Conservation (phyloP, 2,113 vertebrate species). For the Perca schrenkii region DNA sequence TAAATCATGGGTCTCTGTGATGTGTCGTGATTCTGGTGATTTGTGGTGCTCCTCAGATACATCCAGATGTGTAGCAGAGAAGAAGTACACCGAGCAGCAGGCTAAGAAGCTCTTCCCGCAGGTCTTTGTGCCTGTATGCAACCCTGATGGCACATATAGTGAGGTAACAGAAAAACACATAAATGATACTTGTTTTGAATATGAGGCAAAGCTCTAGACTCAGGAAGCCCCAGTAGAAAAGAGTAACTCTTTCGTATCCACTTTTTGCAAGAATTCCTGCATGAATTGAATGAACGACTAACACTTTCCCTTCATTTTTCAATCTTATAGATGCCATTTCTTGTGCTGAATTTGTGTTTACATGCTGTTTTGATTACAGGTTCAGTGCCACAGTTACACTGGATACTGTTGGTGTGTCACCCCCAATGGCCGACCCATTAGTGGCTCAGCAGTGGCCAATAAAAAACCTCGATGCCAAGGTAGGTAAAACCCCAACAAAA, state of each 20-base stretch:
- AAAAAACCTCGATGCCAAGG: conserved; percentile 97
- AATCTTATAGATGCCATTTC: not conserved
- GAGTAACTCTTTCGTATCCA: not conserved
- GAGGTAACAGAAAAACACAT: conserved; percentile 86
- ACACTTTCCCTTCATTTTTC: not conserved
- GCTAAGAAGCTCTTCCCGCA: conserved; percentile 95
- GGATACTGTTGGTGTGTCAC: conserved; percentile 99
- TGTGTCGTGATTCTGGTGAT: conserved; percentile 61
- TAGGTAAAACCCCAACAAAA: conserved; percentile 67
- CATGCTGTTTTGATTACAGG: conserved; percentile 79
- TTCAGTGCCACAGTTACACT: conserved; percentile 98
- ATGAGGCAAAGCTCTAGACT: not conserved
- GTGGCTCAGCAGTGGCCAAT: conserved; percentile 96
- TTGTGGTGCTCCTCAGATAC: conserved; percentile 87
- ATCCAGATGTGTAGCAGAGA: conserved; percentile 96
- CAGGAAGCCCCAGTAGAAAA: not conserved
- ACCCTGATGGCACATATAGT: conserved; percentile 95
- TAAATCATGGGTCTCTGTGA: conserved; percentile 43
- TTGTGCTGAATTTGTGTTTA: conserved; percentile 5
- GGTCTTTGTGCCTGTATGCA: conserved; percentile 97
- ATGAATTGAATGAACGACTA: not conserved
- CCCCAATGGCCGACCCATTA: conserved; percentile 93
- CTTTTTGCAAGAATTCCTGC: not conserved
- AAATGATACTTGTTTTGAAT: conserved; percentile 10
- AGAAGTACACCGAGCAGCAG: conserved; percentile 98